These are phyloP conservation scores for Epinotia demarniana DNA, from an alignment of 2,888 invertebrate genomes.

Conservation along the genomic window DNA sequence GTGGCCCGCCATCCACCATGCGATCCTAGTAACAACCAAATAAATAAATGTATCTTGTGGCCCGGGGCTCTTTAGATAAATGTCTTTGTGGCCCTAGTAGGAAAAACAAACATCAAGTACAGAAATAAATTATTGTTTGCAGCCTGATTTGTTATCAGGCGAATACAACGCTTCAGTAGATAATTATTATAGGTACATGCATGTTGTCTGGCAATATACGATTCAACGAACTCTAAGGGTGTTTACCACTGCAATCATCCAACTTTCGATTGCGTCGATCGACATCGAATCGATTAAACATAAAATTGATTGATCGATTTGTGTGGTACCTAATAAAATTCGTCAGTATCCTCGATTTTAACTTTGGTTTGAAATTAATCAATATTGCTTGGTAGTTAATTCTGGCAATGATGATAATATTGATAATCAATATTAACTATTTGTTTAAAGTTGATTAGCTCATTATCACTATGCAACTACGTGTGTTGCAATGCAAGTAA, in stretches of 20 bases:
- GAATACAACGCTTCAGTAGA: slow-evolving; percentile 20
- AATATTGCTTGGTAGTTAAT: neutral
- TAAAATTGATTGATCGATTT: no score
- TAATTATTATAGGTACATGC: neutral
- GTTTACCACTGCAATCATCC: neutral
- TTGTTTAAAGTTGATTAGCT: neutral
- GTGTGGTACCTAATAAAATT: no score
- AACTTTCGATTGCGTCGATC: neutral
- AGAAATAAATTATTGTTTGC: slow-evolving; percentile 5
- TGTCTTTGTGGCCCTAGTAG: no score
- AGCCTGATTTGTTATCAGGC: slow-evolving; percentile 37
- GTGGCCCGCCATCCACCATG: no score
- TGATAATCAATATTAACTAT: no score
- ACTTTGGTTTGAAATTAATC: no score
- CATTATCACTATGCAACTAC: neutral
- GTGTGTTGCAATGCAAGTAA: neutral
- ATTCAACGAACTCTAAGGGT: slow-evolving; percentile 28
- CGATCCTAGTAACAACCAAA: no score
- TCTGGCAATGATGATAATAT: no score
- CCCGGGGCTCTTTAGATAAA: no score
- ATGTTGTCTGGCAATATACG: slow-evolving; percentile 4
- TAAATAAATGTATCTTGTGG: no score
- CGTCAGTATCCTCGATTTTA: no score
- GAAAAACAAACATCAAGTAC: neutral
- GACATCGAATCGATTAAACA: neutral